Conservation (phyloP, 2,113 vertebrate species). For the Amia ocellicauda region DNA sequence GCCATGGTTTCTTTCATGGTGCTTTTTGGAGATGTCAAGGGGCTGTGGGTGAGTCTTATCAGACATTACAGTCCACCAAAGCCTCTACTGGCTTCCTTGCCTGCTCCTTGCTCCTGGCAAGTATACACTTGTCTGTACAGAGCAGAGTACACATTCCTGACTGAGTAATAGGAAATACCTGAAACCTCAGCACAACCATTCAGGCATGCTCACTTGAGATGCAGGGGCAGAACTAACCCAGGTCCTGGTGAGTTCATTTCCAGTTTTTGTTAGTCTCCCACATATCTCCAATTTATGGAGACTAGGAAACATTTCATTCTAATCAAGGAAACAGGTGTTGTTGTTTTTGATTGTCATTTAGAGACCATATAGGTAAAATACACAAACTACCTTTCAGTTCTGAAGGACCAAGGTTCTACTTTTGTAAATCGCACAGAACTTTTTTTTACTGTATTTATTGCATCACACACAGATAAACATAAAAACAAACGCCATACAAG, state of each 20-base stretch:
- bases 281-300: neutral
- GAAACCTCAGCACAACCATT: neutral
- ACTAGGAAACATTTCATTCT: no score
- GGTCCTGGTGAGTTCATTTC: neutral
- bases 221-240: neutral
- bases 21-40: neutral
- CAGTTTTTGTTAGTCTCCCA: neutral
- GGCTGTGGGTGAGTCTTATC: neutral
- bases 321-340: no score
- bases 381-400: no score
- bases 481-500: no score
- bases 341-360: no score
- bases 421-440: no score
- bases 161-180: constrained; percentile 6
- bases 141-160: constrained; percentile 4
- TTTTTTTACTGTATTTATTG: no score
- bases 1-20: constrained; percentile 31
- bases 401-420: no score
- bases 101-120: neutral
- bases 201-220: no score
- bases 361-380: no score
- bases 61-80: neutral
- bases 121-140: neutral
- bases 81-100: neutral
- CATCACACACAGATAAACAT: no score